A percentile compares a stretch with the other conserved stretches of the same genome.
These are phyloP conservation scores for Onychomys leucogaster DNA, from an alignment of 2,797 vertebrate species.

Conservation along the genomic window DNA sequence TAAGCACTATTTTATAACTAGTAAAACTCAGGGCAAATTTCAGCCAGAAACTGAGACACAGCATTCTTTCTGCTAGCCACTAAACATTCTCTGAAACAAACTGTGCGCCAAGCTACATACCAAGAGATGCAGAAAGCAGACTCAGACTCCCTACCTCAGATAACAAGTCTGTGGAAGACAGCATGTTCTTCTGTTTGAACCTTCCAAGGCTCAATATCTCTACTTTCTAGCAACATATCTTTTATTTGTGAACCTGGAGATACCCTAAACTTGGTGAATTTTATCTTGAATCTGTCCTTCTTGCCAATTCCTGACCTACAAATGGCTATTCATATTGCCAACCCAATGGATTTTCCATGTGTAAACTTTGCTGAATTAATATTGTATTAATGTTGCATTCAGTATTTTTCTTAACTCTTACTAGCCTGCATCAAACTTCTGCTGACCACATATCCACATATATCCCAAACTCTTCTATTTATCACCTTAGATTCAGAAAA, in stretches of 20 bases:
- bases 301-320: neutral
- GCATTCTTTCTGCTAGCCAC: neutral
- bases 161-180: neutral
- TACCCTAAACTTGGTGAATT: neutral
- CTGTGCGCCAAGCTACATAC: neutral
- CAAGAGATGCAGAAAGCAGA: neutral
- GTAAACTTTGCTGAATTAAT: slow-evolving; percentile 29
- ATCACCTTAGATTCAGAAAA: slow-evolving; percentile 2
- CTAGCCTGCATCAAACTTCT: neutral
- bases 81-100: neutral
- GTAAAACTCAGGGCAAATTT: slow-evolving; percentile 9
- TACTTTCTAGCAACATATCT: neutral
- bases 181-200: neutral
- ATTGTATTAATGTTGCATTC: neutral
- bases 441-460: neutral
- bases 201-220: neutral
- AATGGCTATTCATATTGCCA: neutral
- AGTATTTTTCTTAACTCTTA: neutral
- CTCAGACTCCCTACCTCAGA: neutral
- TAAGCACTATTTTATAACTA: neutral
- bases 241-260: neutral
- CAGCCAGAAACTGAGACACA: neutral
- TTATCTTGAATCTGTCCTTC: neutral
- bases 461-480: slow-evolving; percentile 1
- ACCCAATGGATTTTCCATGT: neutral